Conservation (phyloP, 2,888 invertebrate species). For the Cerceris ruficornis region DNA sequence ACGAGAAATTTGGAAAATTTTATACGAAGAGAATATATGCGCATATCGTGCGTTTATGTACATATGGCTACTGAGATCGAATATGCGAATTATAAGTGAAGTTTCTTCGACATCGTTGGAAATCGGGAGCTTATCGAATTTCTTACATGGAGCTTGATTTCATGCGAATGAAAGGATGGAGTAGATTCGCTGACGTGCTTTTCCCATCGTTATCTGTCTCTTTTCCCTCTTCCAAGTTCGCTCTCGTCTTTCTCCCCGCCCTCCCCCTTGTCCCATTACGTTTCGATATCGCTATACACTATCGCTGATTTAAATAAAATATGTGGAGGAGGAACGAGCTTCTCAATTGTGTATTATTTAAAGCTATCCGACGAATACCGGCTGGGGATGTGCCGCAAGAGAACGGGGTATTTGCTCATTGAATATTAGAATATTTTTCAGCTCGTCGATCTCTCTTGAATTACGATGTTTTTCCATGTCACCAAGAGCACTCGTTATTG, state of each 20-base stretch:
- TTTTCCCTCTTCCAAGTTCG: neutral
- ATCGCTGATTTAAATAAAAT: conserved; percentile 13
- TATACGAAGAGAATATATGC: too few relatives aligned
- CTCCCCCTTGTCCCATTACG: conserved; percentile 24
- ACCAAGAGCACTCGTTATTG: too few relatives aligned
- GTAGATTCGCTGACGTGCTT: conserved; percentile 23
- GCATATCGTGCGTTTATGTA: too few relatives aligned
- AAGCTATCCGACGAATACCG: neutral
- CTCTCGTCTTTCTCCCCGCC: neutral
- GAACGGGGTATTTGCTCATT: conserved; percentile 42
- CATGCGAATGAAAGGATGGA: conserved; percentile 34
- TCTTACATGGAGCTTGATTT: conserved; percentile 33
- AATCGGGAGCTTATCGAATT: conserved; percentile 29
- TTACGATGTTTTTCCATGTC: neutral
- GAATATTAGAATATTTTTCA: conserved; percentile 29
- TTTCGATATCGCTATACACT: conserved; percentile 13
- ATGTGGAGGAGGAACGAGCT: neutral
- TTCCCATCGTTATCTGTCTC: conserved; percentile 6
- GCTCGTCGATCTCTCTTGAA: conserved; percentile 24
- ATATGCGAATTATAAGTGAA: conserved; percentile 16
- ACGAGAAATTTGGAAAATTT: too few relatives aligned
- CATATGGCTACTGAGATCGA: neutral
- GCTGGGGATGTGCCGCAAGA: conserved; percentile 12
- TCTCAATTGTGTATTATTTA: conserved; percentile 17
- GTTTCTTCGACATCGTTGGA: conserved; percentile 11